These are phyloP conservation scores for Malurus cyaneus DNA, from an alignment of 2,113 vertebrate genomes.

Conservation along the genomic window DNA sequence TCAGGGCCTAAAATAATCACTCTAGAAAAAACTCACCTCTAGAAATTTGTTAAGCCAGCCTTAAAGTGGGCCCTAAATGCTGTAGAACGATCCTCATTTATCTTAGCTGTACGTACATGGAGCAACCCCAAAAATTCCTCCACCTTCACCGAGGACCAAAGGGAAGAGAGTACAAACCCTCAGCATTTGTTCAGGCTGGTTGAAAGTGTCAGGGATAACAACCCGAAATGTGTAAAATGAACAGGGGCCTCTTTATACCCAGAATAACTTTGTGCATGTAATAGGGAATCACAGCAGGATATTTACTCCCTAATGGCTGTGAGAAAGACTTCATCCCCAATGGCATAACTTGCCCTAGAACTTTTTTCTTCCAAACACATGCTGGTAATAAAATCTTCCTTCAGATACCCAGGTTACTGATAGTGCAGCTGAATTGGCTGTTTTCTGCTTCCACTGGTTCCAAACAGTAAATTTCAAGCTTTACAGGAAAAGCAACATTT, in stretches of 20 bases:
- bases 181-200: neutral
- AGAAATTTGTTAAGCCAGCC: neutral
- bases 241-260: neutral
- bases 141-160: fast-evolving
- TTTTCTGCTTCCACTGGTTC: neutral
- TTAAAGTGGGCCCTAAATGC: neutral
- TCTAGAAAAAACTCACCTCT: neutral
- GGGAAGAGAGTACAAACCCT: neutral
- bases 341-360: neutral
- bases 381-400: neutral
- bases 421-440: neutral
- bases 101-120: neutral
- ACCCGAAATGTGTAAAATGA: neutral
- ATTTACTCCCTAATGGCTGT: neutral
- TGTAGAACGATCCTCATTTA: neutral
- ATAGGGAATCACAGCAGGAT: neutral
- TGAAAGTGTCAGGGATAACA: neutral
- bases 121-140: neutral
- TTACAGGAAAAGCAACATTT: neutral
- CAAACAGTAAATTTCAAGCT: neutral
- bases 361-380: neutral
- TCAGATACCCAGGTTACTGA: neutral
- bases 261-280: neutral
- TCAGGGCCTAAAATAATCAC: neutral
- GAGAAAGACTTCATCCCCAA: neutral